phyloP scores from a whole-genome alignment of 2,888 invertebrate genomes.

The Chorisops tibialis region DNA sequence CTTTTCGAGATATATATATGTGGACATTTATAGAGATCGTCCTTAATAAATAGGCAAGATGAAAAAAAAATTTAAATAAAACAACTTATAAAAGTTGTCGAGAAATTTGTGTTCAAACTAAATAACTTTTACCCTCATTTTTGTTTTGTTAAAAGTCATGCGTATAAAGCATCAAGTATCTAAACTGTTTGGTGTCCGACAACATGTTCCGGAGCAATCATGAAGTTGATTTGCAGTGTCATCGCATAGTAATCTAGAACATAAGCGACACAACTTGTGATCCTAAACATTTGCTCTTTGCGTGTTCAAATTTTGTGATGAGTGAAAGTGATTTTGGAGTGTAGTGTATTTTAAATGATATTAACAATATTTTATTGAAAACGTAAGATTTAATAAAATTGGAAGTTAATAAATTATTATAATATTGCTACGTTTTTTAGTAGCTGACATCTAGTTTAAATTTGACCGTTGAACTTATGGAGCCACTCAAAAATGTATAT shows the following conservation, averaged over 20 bases:
- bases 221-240: conserved; percentile 17
- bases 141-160: background rate
- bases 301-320: conserved; percentile 1
- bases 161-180: background rate
- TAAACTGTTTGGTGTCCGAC: background rate
- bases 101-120: conserved; percentile 3
- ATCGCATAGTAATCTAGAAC: conserved; percentile 26
- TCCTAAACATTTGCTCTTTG: conserved; percentile 2
- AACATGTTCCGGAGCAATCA: background rate
- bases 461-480: too few relatives aligned
- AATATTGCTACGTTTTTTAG: too few relatives aligned
- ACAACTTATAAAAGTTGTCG: background rate
- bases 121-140: conserved; percentile 1
- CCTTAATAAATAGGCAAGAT: background rate
- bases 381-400: too few relatives aligned
- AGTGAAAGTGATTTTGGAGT: background rate
- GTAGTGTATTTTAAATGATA: background rate
- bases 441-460: too few relatives aligned
- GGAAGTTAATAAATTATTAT: too few relatives aligned
- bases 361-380: too few relatives aligned
- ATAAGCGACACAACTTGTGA: conserved; percentile 24
- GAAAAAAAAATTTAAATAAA: conserved; percentile 7
- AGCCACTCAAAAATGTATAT: too few relatives aligned
- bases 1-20: background rate
- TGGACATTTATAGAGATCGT: background rate